phyloP scores from a whole-genome alignment of 2,888 invertebrate species.

The Chydorus sphaericus region DNA sequence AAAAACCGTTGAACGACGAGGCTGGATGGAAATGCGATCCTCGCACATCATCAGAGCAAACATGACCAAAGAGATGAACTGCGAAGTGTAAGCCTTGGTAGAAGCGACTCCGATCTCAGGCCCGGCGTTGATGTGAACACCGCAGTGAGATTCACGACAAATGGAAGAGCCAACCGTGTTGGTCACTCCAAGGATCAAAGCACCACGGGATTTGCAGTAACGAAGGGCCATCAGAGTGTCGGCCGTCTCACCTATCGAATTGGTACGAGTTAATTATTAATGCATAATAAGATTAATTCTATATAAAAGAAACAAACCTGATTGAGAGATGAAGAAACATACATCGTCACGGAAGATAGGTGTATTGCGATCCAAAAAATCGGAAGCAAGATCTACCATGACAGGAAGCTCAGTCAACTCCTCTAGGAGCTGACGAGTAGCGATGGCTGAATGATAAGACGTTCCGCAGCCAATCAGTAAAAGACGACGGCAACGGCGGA shows the following conservation, averaged over 20 bases:
- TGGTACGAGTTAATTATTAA: no score
- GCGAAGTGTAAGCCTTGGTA: constrained; percentile 98
- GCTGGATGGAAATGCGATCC: constrained; percentile 83
- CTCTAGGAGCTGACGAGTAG: constrained; percentile 88
- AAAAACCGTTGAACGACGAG: constrained; percentile 63
- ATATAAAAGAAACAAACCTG: no score
- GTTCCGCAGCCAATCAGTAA: constrained; percentile 98
- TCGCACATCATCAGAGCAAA: constrained; percentile 97
- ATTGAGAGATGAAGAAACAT: constrained; percentile 98
- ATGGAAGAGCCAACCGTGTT: constrained; percentile 99
- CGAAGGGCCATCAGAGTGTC: constrained; percentile 67
- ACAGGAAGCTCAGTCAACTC: constrained; percentile 97
- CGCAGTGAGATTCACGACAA: constrained; percentile 96
- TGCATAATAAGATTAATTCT: no score
- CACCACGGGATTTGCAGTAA: constrained; percentile 95
- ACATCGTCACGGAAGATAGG: constrained; percentile 99
- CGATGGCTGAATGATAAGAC: constrained; percentile 95
- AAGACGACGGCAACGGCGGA: constrained; percentile 85
- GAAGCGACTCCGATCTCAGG: constrained; percentile 99
- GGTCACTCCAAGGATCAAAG: constrained; percentile 93
- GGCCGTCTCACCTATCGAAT: constrained; percentile 75
- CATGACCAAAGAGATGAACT: constrained; percentile 96
- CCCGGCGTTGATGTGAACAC: constrained; percentile 98
- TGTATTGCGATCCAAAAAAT: constrained; percentile 93
- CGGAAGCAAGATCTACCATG: constrained; percentile 96